Conservation (phyloP, 1,140 invertebrate genomes). For the Cotesia glomerata region DNA sequence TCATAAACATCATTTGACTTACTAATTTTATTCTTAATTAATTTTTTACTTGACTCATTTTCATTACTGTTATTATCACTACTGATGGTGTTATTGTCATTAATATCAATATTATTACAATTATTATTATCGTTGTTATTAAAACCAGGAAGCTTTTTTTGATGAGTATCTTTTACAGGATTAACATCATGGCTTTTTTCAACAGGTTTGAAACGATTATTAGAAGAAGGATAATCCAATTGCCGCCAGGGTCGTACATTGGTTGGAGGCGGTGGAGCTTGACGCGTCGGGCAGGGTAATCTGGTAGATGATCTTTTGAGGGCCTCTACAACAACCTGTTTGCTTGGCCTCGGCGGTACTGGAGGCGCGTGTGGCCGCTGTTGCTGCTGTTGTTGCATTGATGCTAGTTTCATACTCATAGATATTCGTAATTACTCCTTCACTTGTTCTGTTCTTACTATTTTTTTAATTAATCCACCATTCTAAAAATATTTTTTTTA, state of each 20-base stretch:
- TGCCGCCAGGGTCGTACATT: constrained; percentile 58
- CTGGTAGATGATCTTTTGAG: constrained; percentile 66
- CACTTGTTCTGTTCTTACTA: neutral
- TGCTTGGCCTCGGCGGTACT: constrained; percentile 74
- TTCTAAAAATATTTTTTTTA: neutral
- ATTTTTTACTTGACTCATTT: neutral
- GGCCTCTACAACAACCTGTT: constrained; percentile 72
- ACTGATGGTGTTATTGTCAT: neutral
- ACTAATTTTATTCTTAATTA: constrained; percentile 15
- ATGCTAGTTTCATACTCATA: constrained; percentile 54
- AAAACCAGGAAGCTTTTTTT: constrained; percentile 17
- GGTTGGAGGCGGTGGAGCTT: constrained; percentile 56
- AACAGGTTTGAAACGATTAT: constrained; percentile 50
- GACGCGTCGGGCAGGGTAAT: constrained; percentile 64
- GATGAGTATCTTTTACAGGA: constrained; percentile 18
- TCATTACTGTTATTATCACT: neutral
- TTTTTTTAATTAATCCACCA: neutral
- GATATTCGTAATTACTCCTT: neutral
- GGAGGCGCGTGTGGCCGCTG: constrained; percentile 69
- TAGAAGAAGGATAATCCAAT: constrained; percentile 35
- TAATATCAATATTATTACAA: no score
- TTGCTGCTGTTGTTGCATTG: constrained; percentile 52
- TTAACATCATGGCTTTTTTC: constrained; percentile 41
- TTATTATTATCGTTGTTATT: neutral
- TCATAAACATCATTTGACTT: constrained; percentile 19